phyloP scores from a whole-genome alignment of 2,113 vertebrate species.

The Cebus imitator region DNA sequence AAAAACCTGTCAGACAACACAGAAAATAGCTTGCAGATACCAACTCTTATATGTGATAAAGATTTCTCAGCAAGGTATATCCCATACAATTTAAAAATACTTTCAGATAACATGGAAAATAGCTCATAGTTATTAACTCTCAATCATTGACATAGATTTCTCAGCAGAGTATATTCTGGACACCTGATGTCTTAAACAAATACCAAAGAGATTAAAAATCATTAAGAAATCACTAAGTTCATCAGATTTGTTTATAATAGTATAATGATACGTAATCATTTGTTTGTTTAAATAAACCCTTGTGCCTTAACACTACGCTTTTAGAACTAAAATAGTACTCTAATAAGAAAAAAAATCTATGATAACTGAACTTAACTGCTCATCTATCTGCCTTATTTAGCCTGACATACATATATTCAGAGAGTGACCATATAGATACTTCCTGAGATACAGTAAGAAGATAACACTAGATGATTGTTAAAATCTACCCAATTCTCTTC shows the following conservation, averaged over 20 bases:
- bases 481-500: not conserved
- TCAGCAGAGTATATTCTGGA: not conserved
- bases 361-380: not conserved
- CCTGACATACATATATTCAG: not conserved
- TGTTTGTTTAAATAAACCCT: slow-evolving; percentile 27
- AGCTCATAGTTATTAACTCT: not conserved
- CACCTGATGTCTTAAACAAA: not conserved
- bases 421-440: not conserved
- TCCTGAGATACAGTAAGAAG: not conserved
- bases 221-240: not conserved
- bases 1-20: not conserved
- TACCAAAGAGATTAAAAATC: slow-evolving; percentile 15
- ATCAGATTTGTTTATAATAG: not conserved
- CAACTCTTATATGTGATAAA: not conserved
- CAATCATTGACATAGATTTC: not conserved
- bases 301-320: not conserved
- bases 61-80: slow-evolving; percentile 8
- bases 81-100: not conserved
- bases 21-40: slow-evolving; percentile 2
- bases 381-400: not conserved
- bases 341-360: not conserved
- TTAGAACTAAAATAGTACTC: not conserved
- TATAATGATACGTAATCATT: not conserved
- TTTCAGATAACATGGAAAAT: slow-evolving; percentile 19
- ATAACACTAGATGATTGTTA: not conserved